phyloP scores from a whole-genome alignment of 2,797 vertebrate species.

The Molothrus aeneus region DNA sequence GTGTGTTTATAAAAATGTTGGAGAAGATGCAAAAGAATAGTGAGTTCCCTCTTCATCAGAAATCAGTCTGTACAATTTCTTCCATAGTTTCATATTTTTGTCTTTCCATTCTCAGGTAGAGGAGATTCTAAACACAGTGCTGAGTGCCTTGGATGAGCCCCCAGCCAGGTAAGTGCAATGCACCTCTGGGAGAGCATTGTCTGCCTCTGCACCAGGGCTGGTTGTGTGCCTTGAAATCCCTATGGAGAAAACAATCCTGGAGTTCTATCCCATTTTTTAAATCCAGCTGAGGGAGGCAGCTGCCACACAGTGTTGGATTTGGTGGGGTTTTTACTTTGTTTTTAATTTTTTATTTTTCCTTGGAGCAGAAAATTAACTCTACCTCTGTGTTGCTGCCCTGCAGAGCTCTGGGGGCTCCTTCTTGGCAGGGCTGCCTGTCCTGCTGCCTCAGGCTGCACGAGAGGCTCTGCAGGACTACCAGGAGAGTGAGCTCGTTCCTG shows the following conservation, averaged over 20 bases:
- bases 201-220: not conserved
- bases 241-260: not conserved
- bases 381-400: not conserved
- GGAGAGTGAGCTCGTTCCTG: accelerated
- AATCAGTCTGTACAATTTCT: not conserved
- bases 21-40: not conserved
- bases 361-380: not conserved
- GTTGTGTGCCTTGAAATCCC: not conserved
- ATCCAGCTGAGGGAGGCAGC: not conserved
- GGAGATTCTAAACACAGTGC: not conserved
- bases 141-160: not conserved
- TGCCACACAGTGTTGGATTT: not conserved
- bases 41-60: not conserved
- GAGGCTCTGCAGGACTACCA: constrained; percentile 65
- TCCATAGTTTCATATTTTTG: not conserved
- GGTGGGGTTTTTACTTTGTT: not conserved
- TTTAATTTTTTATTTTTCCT: too few relatives aligned
- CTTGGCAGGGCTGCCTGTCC: constrained; percentile 67
- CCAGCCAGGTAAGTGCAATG: constrained; percentile 44
- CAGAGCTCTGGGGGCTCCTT: constrained; percentile 53
- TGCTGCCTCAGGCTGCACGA: constrained; percentile 77
- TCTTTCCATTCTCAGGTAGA: constrained; percentile 30
- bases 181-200: not conserved
- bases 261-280: accelerated
- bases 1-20: accelerated